Conservation (phyloP, 2,797 vertebrate genomes). For the Chrosomus eos region DNA sequence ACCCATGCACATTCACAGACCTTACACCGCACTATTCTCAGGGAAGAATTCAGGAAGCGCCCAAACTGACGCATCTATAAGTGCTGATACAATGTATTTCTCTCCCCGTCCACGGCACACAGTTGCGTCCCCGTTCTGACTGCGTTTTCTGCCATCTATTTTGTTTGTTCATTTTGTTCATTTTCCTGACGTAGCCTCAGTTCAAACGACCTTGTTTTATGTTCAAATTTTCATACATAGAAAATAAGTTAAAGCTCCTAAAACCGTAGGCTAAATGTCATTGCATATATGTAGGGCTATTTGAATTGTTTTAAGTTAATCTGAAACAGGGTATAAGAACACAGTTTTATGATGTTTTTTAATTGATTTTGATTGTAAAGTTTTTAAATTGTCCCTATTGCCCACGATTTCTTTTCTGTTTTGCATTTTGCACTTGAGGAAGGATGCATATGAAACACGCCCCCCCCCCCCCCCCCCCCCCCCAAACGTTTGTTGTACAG, state of each 20-base stretch:
- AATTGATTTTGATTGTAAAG: constrained; percentile 90
- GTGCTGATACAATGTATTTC: constrained; percentile 79
- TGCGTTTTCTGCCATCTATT: constrained; percentile 58
- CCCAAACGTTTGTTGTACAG: constrained; percentile 18
- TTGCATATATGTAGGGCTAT: constrained; percentile 13
- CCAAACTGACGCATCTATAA: constrained; percentile 98
- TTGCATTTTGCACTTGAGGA: constrained; percentile 95
- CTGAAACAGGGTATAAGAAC: constrained; percentile 98
- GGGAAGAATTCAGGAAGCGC: constrained; percentile 99
- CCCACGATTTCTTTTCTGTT: constrained; percentile 82
- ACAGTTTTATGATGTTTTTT: constrained; percentile 86
- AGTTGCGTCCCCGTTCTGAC: constrained; percentile 69
- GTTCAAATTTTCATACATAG: constrained; percentile 85
- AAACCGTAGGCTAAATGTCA: constrained; percentile 74
- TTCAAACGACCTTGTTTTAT: constrained; percentile 81
- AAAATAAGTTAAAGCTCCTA: constrained; percentile 87
- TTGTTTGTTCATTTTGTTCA: too few species aligned
- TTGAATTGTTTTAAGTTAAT: constrained; percentile 81
- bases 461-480: too few species aligned
- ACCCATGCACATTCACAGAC: constrained; percentile 93
- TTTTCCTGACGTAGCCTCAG: constrained; percentile 85
- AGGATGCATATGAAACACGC: constrained; percentile 80
- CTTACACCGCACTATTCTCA: constrained; percentile 97
- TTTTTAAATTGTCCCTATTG: constrained; percentile 86
- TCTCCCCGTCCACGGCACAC: constrained; percentile 72